Conservation (phyloP, 2,888 invertebrate genomes). For the Dolichomitus sp. region DNA sequence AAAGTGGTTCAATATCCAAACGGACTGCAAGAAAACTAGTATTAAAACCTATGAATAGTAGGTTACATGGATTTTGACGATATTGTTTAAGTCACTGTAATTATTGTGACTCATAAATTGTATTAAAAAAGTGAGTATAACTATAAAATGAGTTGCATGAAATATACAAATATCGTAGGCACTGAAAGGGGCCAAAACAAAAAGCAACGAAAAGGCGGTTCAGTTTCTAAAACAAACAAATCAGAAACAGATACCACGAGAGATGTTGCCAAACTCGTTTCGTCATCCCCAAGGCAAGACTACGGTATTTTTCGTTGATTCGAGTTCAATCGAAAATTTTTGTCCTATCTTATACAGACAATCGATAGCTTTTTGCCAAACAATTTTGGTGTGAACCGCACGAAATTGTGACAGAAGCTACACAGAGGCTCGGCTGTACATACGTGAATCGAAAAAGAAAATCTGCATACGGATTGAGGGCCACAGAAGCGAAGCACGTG, state of each 20-base stretch:
- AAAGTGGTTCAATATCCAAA: neutral
- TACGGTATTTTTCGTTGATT: constrained; percentile 11
- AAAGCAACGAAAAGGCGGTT: neutral
- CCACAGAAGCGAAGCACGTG: constrained; percentile 4
- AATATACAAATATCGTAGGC: too few species aligned
- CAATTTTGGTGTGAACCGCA: constrained; percentile 55
- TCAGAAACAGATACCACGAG: neutral
- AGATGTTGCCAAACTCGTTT: neutral
- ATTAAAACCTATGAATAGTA: too few species aligned
- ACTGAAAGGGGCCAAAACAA: neutral
- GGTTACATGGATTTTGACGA: too few species aligned
- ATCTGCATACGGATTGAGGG: constrained; percentile 16
- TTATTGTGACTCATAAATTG: neutral
- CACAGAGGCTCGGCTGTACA: neutral
- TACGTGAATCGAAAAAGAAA: constrained; percentile 16
- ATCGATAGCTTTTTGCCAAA: constrained; percentile 39
- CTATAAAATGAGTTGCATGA: neutral
- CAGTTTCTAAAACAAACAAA: neutral
- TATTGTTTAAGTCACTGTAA: too few species aligned
- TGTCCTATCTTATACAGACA: constrained; percentile 1
- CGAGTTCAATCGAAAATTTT: neutral
- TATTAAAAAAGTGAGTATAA: neutral
- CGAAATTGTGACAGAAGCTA: constrained; percentile 28
- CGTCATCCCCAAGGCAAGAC: neutral
- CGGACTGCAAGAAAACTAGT: neutral